Evolutionary conservation across 2,113 vertebrate genomes (phyloP).

Genomic region (Thamnaconus septentrionalis): DNA sequence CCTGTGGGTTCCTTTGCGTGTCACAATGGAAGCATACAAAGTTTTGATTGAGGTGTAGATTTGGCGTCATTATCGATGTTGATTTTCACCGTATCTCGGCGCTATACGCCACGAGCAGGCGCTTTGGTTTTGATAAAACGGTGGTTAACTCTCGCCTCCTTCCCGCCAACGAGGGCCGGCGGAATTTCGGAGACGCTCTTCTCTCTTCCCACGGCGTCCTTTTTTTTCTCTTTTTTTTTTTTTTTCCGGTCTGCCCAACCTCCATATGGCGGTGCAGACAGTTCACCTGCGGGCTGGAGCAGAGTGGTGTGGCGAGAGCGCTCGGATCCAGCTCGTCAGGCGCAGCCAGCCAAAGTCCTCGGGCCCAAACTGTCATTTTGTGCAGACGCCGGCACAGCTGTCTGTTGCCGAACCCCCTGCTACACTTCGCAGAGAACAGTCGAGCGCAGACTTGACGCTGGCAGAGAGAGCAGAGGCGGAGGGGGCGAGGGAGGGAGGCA

Average conservation of each 20-base stretch:
- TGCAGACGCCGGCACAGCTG: conserved; percentile 92
- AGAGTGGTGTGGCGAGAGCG: conserved; percentile 73
- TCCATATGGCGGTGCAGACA: conserved; percentile 99
- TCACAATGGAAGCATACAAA: too few species aligned
- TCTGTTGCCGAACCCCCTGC: conserved; percentile 74
- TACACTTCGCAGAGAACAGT: conserved; percentile 49
- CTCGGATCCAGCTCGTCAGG: conserved; percentile 74
- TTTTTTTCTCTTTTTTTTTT: too few species aligned
- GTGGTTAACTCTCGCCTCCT: too few species aligned
- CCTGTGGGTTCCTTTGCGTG: too few species aligned
- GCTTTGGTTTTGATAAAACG: too few species aligned
- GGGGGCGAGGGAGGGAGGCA: conserved; percentile 64
- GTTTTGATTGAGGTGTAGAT: too few species aligned
- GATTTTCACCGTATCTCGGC: too few species aligned
- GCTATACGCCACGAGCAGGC: too few species aligned
- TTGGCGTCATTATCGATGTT: too few species aligned
- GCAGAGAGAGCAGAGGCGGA: conserved; percentile 26
- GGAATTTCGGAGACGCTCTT: conserved; percentile 25
- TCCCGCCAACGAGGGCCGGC: neutral
- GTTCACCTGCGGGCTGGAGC: conserved; percentile 99
- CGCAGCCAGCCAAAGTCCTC: conserved; percentile 89
- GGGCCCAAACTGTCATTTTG: conserved; percentile 94
- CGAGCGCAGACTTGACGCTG: conserved; percentile 28
- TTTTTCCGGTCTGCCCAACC: conserved; percentile 73
- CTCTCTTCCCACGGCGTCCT: conserved; percentile 31